These are phyloP conservation scores for Tiliqua scincoides DNA, from an alignment of 2,113 vertebrate species.

Conservation along the genomic window DNA sequence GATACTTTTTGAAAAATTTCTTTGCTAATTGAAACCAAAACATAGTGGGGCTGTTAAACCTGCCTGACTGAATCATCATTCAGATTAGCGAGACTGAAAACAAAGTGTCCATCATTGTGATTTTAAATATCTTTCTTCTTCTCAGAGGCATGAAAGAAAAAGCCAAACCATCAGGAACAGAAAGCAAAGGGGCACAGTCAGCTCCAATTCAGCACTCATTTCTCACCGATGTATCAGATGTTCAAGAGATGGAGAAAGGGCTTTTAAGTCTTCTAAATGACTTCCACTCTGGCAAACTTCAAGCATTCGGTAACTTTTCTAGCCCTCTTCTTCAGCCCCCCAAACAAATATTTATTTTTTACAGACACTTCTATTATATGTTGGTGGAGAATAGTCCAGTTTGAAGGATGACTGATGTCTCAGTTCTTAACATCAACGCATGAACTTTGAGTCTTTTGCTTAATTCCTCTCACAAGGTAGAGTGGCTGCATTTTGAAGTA, in stretches of 20 bases:
- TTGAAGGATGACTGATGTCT: background rate
- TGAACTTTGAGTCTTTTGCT: background rate
- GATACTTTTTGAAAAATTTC: background rate
- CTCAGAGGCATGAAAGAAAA: constrained; percentile 88
- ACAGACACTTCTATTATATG: background rate
- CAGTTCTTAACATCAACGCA: background rate
- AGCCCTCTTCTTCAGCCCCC: background rate
- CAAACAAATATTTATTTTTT: background rate
- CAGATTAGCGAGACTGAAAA: constrained; percentile 5
- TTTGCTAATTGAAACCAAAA: background rate
- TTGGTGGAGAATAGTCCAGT: background rate
- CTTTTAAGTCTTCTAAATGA: constrained; percentile 95
- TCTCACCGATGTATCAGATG: constrained; percentile 96
- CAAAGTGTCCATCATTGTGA: background rate
- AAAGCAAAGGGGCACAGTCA: constrained; percentile 82
- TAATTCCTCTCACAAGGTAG: background rate
- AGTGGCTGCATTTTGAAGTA: background rate
- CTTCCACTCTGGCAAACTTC: constrained; percentile 97
- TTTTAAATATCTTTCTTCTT: background rate
- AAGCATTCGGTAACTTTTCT: constrained; percentile 88
- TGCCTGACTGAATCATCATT: too few species aligned
- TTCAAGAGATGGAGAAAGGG: constrained; percentile 98
- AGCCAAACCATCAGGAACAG: constrained; percentile 77
- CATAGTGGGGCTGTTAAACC: background rate
- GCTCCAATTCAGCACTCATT: constrained; percentile 92